Evolutionary conservation across 2,113 vertebrate species (phyloP).

Genomic region (Seriola quinqueradiata): DNA sequence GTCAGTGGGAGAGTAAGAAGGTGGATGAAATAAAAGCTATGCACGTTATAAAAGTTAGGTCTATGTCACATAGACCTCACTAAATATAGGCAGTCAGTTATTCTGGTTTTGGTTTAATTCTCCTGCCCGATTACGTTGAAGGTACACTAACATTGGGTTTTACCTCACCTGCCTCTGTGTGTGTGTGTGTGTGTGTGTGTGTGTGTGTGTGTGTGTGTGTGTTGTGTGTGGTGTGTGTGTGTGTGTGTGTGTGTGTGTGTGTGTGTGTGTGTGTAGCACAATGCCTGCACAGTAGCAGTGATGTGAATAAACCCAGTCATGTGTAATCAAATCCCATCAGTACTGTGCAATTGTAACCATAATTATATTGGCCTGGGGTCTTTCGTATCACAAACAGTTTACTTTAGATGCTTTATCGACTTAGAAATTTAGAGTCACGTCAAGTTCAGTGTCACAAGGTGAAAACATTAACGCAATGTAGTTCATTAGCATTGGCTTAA

Average conservation of each 20-base stretch:
- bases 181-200: neutral
- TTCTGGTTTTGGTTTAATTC: neutral
- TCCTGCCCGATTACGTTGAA: neutral
- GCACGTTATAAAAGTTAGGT: neutral
- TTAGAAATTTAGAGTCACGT: constrained; percentile 1
- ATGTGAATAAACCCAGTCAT: constrained; percentile 6
- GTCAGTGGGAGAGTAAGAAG: neutral
- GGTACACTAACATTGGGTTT: too few species aligned
- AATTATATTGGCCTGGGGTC: constrained; percentile 23
- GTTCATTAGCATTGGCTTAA: constrained; percentile 13
- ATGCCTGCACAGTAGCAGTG: neutral
- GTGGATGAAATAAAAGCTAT: neutral
- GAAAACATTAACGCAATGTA: neutral
- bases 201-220: neutral
- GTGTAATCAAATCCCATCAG: constrained; percentile 16
- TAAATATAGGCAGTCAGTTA: neutral
- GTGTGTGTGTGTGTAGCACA: neutral
- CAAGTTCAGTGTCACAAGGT: constrained; percentile 11
- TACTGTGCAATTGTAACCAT: neutral
- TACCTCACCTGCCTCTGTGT: neutral
- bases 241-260: neutral
- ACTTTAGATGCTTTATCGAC: constrained; percentile 13
- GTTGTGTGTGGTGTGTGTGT: neutral
- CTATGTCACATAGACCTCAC: neutral
- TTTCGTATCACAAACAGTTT: constrained; percentile 17